These are phyloP conservation scores for Brachynemurus nebulosus DNA, from an alignment of 2,888 invertebrate species.

Conservation along the genomic window DNA sequence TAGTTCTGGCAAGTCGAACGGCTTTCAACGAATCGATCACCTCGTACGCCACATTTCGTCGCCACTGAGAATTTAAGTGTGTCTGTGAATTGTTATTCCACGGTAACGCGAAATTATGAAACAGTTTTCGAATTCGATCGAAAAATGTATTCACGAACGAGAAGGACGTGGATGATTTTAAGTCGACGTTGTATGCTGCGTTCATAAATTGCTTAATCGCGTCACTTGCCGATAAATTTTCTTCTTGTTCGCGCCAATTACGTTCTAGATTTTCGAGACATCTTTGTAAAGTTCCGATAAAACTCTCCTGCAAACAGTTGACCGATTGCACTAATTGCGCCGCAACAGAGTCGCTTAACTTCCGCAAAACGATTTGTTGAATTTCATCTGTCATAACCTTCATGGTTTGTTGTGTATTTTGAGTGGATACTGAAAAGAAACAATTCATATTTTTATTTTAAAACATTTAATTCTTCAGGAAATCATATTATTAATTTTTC, in stretches of 20 bases:
- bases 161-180: slow-evolving; percentile 47
- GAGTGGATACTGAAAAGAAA: background rate
- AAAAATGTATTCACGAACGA: slow-evolving; percentile 48
- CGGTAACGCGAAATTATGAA: slow-evolving; percentile 43
- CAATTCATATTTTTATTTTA: too few species aligned
- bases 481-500: too few species aligned
- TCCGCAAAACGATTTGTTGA: slow-evolving; percentile 59
- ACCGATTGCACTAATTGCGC: slow-evolving; percentile 64
- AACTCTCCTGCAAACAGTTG: slow-evolving; percentile 67
- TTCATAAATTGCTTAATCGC: slow-evolving; percentile 60
- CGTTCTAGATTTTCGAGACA: slow-evolving; percentile 53
- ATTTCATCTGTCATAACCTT: slow-evolving; percentile 54
- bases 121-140: slow-evolving; percentile 49
- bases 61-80: slow-evolving; percentile 44
- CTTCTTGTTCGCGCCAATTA: slow-evolving; percentile 36
- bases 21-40: slow-evolving; percentile 58
- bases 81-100: slow-evolving; percentile 36
- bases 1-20: slow-evolving; percentile 52
- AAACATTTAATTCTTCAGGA: too few species aligned
- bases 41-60: slow-evolving; percentile 51
- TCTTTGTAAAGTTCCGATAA: slow-evolving; percentile 69
- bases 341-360: slow-evolving; percentile 64
- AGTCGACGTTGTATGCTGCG: slow-evolving; percentile 64
- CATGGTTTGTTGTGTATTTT: slow-evolving; percentile 28
- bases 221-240: slow-evolving; percentile 45